Evolutionary conservation across 2,888 invertebrate species (phyloP), one percentile per base, ranked within the genome.

Genomic region (Mesorhabditis belari): DNA sequence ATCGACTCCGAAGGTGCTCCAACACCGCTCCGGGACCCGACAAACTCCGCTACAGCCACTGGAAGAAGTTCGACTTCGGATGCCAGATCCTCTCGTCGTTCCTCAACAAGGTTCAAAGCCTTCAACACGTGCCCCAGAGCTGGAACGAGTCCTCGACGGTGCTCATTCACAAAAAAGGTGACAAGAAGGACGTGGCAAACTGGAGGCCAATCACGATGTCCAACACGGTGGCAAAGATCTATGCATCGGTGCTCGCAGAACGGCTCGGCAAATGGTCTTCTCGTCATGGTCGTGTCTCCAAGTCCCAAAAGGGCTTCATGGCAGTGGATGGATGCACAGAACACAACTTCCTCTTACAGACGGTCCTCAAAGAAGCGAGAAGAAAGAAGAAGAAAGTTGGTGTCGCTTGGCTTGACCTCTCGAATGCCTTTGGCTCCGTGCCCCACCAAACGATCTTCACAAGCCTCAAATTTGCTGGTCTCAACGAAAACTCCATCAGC

Each of bases 371-470:
- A 2, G 57, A 67, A 5, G 66, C 66, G 5, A 26, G 61, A 5
- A 23, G 27, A 3, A 5, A 25, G 2, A 49, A 56, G 2, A 28
- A 23, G 3, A 49, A 29, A 12, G 23, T 77, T 5, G 71, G 70
- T 17, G 68, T 82, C 0, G 79, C 81, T 3, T 82, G 81, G 79
- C 62, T 82, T 50, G 81, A 83, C 60, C 63, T 82, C 3, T 60
- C 77, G 12, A 83, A 83, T 29, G 82, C 82, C 1, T 82, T 82
- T 63, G 79, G 77, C 0, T 80, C 80, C 4, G 64, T 82, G n/a
- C n/a, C n/a, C n/a, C n/a, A n/a, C n/a, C n/a, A n/a, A n/a, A n/a
- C n/a, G n/a, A n/a, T n/a, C n/a, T n/a, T n/a, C n/a, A n/a, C n/a
- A n/a, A n/a, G n/a, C n/a, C n/a, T n/a, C n/a, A n/a, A n/a, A n/a